These are phyloP conservation scores for Laspeyria flexula DNA, from an alignment of 2,888 invertebrate genomes.

Conservation along the genomic window DNA sequence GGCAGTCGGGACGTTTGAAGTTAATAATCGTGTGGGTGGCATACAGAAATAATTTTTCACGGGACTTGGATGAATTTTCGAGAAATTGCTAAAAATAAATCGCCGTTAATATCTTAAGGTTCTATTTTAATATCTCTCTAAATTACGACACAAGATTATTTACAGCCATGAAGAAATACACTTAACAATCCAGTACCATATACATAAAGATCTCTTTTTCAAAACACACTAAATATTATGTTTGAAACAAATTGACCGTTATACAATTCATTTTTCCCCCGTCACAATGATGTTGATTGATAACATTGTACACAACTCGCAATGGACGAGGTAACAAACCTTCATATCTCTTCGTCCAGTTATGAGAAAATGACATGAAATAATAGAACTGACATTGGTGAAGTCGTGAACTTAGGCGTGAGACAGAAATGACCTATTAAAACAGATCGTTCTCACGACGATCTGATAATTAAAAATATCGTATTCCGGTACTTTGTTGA, in stretches of 20 bases:
- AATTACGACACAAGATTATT: too few relatives aligned
- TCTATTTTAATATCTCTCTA: too few relatives aligned
- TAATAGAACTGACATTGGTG: slow-evolving; percentile 40
- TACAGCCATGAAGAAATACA: too few relatives aligned
- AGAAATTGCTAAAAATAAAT: too few relatives aligned
- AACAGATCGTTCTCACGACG: slow-evolving; percentile 26
- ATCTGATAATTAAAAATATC: slow-evolving; percentile 39
- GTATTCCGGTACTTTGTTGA: slow-evolving; percentile 10
- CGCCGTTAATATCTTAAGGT: too few relatives aligned
- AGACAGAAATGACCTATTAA: slow-evolving; percentile 33
- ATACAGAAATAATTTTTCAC: too few relatives aligned
- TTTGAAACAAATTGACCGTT: neutral
- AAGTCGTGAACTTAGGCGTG: slow-evolving; percentile 37
- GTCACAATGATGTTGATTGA: neutral
- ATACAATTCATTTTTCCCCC: slow-evolving; percentile 5
- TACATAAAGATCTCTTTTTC: too few relatives aligned
- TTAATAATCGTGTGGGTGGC: neutral
- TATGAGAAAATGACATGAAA: slow-evolving; percentile 28
- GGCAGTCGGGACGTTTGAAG: neutral
- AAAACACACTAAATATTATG: too few relatives aligned
- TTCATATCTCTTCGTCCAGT: slow-evolving; percentile 18
- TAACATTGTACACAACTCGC: slow-evolving; percentile 2
- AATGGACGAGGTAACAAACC: slow-evolving; percentile 11
- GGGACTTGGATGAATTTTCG: too few relatives aligned
- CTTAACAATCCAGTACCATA: too few relatives aligned